These are phyloP conservation scores for Campoletis raptor DNA, from an alignment of 2,888 invertebrate species.

Conservation along the genomic window DNA sequence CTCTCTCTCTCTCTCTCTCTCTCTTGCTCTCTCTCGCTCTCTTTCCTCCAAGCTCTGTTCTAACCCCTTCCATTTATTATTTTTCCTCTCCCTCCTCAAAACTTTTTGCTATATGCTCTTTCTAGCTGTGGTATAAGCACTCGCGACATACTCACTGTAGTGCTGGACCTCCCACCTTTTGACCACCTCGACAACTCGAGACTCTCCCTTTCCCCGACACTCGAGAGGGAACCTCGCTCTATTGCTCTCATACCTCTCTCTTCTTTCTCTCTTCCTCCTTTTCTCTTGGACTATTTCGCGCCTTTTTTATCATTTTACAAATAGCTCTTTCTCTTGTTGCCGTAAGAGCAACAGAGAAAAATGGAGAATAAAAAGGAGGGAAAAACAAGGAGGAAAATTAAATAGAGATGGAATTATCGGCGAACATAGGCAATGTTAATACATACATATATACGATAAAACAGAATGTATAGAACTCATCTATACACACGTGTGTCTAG, in stretches of 20 bases:
- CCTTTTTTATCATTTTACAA: constrained; percentile 82
- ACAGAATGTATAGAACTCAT: background rate
- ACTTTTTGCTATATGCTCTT: constrained; percentile 43
- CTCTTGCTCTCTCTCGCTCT: constrained; percentile 24
- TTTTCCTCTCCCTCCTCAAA: constrained; percentile 51
- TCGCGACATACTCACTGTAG: constrained; percentile 60
- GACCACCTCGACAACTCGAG: constrained; percentile 58
- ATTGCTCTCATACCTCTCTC: constrained; percentile 1
- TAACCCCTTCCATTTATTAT: constrained; percentile 64
- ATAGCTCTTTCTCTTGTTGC: constrained; percentile 80
- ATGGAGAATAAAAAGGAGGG: background rate
- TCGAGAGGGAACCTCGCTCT: constrained; percentile 59
- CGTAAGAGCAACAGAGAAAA: constrained; percentile 53
- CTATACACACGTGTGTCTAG: constrained; percentile 45
- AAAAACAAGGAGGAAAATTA: constrained; percentile 4
- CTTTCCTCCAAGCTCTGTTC: constrained; percentile 45
- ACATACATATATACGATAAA: constrained; percentile 19
- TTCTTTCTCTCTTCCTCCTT: constrained; percentile 20
- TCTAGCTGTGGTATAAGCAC: constrained; percentile 43
- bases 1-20: constrained; percentile 37
- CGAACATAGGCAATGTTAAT: constrained; percentile 2
- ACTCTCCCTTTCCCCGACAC: constrained; percentile 77
- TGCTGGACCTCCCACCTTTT: constrained; percentile 72
- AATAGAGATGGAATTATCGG: constrained; percentile 27
- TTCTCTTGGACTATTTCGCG: constrained; percentile 61